These are phyloP conservation scores for Plusia festucae DNA, from an alignment of 2,888 invertebrate species.

Conservation along the genomic window DNA sequence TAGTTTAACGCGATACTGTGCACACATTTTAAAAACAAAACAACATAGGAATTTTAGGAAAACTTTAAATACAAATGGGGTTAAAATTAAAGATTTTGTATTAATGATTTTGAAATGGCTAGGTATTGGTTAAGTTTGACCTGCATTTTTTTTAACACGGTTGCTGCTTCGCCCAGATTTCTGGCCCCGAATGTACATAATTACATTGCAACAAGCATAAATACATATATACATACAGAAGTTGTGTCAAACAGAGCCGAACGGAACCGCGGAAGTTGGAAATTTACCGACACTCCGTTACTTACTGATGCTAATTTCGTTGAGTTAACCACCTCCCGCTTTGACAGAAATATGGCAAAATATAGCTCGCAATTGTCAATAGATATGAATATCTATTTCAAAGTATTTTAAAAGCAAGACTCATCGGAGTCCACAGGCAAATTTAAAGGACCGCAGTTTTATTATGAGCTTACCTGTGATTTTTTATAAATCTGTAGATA, in stretches of 20 bases:
- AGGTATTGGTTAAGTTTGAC: conserved; percentile 44
- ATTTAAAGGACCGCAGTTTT: too few species aligned
- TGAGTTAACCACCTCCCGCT: conserved; percentile 38
- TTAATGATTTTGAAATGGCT: conserved; percentile 16
- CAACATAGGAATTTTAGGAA: not conserved
- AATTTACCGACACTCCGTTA: conserved; percentile 60
- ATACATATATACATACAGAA: conserved; percentile 63
- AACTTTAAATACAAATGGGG: not conserved
- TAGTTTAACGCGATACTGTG: not conserved
- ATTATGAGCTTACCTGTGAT: too few species aligned
- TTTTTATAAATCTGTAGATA: too few species aligned
- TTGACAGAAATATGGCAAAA: conserved; percentile 22
- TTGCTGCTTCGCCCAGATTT: conserved; percentile 37
- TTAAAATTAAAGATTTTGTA: not conserved
- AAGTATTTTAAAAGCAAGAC: too few species aligned
- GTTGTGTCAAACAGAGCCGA: conserved; percentile 77
- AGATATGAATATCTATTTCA: not conserved
- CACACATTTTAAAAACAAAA: not conserved
- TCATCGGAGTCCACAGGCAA: too few species aligned
- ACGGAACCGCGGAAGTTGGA: conserved; percentile 71
- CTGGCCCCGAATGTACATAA: conserved; percentile 54
- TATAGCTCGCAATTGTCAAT: conserved; percentile 5
- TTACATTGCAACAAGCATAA: conserved; percentile 55
- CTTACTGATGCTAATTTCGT: conserved; percentile 66
- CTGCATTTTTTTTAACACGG: conserved; percentile 50